Base-by-base conservation (phyloP, 2,888 invertebrate species). In the Neoaliturus tenellus region DNA sequence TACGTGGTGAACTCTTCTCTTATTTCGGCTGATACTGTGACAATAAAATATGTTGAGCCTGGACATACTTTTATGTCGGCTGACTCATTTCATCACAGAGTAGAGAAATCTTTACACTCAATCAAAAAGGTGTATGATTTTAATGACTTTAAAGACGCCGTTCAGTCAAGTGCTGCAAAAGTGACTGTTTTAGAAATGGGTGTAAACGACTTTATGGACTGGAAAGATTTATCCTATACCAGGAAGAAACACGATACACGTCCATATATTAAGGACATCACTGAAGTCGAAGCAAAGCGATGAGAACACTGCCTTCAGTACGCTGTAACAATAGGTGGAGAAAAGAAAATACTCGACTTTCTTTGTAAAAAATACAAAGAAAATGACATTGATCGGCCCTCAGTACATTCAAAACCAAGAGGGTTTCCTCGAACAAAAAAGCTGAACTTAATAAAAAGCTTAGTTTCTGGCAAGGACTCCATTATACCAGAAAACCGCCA, bases 1-100 rank as follows among this genome's bases (percentile, higher is more conserved):
- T 84, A 71, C 82, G 41, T 85, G 55, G 84, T 87, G 23, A 87
- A 87, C 73, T 80, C 44, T 28, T 23, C 73, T 17, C 73, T 83
- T 71, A 39, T 86, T 23, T 67, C 39, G 20, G 44, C 83, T 25
- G 58, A 85, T 28, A 39, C 58, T 35, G 33, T 73, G 87, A 88
- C 83, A 82, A 83, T 31, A 88, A 88, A 41, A 89, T 89, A 58
- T 88, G 88, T 55, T 89, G 88, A 67, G 89, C 89, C 88, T 87
- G 88, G n/a, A n/a, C n/a, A n/a, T n/a, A n/a, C n/a, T n/a, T n/a
- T n/a, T n/a, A n/a, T n/a, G n/a, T n/a, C n/a, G 80, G 88, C 88
- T 23, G 89, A 89, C 85, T 87, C 87, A 78, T 89, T 89, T 83
- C 89, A 89, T 84, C 88, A 89, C 82, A 55, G 78, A 69, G 83